Evolutionary conservation across 2,113 vertebrate species (phyloP).

Genomic region (Tyto alba): DNA sequence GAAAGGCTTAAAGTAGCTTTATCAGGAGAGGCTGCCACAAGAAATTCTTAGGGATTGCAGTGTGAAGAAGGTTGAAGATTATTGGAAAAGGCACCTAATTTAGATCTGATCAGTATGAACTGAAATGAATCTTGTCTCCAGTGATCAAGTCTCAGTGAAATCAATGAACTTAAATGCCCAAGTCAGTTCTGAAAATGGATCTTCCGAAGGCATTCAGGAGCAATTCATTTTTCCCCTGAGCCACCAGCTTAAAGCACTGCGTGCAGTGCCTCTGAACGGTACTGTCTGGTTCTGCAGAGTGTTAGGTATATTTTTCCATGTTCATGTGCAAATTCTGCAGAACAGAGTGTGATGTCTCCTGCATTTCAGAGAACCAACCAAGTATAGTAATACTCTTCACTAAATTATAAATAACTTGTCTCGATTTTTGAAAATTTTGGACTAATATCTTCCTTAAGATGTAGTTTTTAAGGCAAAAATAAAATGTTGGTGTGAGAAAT

Average conservation of each 20-base stretch:
- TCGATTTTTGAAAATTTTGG: not conserved
- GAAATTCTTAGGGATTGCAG: not conserved
- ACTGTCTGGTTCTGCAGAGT: not conserved
- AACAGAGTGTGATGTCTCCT: not conserved
- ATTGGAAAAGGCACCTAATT: slow-evolving; percentile 34
- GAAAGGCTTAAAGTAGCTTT: not conserved
- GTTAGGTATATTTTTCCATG: not conserved
- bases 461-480: not conserved
- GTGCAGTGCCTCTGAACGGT: not conserved
- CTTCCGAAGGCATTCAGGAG: not conserved
- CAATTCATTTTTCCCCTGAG: not conserved
- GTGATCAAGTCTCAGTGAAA: slow-evolving; percentile 12
- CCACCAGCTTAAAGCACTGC: not conserved
- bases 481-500: not conserved
- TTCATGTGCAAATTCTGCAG: not conserved
- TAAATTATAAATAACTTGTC: not conserved
- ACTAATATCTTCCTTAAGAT: not conserved
- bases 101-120: not conserved
- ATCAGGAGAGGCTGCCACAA: not conserved
- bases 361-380: not conserved
- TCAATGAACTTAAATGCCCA: slow-evolving; percentile 4
- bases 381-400: not conserved
- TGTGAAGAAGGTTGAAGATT: not conserved
- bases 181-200: not conserved
- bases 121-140: not conserved